Evolutionary conservation across 1,140 invertebrate species (phyloP).

Genomic region (Drosophila willistoni): DNA sequence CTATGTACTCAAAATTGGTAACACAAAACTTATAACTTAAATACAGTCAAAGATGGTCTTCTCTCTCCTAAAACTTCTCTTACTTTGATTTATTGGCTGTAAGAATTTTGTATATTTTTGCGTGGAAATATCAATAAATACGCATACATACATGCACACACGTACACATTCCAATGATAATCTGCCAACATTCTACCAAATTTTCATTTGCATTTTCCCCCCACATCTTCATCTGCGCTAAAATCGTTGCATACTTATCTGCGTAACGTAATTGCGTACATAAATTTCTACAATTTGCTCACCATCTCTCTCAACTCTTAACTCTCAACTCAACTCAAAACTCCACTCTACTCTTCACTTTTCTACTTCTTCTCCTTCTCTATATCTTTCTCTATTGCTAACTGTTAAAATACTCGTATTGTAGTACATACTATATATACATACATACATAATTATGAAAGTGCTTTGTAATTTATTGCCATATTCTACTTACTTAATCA

Average conservation of each 20-base stretch:
- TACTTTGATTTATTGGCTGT: background rate
- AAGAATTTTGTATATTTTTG: background rate
- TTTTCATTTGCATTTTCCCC: conserved; percentile 8
- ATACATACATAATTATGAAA: conserved; percentile 25
- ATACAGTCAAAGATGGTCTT: background rate
- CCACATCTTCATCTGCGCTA: background rate
- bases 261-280: background rate
- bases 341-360: background rate
- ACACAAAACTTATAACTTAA: background rate
- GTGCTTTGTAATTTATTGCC: conserved; percentile 52
- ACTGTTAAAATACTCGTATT: conserved; percentile 52
- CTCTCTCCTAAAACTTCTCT: background rate
- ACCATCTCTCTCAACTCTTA: conserved; percentile 3
- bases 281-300: background rate
- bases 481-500: conserved; percentile 38
- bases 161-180: too few relatives aligned
- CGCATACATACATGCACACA: background rate
- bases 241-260: conserved; percentile 7
- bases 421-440: conserved; percentile 13
- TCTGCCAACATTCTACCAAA: background rate
- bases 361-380: conserved; percentile 26
- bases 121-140: background rate
- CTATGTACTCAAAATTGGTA: background rate
- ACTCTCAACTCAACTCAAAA: background rate
- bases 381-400: conserved; percentile 37